Percentiles rank a stretch among this genome's conserved stretches.
Evolutionary conservation across 30 jellyfish, hydroid and myxozoan species (phyloP).

Genomic region (Nemopilema nomurai): DNA sequence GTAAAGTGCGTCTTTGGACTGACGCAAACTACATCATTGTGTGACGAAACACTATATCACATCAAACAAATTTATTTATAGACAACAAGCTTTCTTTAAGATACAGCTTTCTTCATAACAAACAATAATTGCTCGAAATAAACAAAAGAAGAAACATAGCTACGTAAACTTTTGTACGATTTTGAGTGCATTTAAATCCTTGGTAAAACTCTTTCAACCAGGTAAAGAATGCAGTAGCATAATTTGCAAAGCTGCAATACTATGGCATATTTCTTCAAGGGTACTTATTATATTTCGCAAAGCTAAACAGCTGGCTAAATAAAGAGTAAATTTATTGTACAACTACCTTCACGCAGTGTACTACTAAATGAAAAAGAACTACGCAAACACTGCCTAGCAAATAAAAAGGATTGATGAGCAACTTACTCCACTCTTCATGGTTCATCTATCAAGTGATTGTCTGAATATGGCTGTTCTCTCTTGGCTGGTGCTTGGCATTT

Average conservation of each 20-base stretch:
- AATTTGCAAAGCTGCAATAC: not conserved
- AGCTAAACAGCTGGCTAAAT: not conserved
- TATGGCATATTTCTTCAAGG: not conserved
- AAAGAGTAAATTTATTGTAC: not conserved
- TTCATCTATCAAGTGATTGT: not conserved
- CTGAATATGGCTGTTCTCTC: constrained; percentile 1
- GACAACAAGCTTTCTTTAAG: no score
- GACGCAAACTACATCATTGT: no score
- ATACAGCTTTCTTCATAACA: no score
- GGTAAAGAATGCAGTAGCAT: not conserved
- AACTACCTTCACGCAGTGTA: not conserved
- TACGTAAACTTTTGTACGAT: no score
- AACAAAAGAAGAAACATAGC: no score
- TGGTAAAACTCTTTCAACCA: not conserved
- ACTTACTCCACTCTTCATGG: not conserved
- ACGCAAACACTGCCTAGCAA: no score
- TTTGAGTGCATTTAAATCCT: not conserved
- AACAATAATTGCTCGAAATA: no score
- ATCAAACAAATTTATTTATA: no score
- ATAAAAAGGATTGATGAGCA: not conserved
- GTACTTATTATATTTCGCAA: no score
- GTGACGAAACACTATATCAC: no score
- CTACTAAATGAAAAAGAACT: no score
- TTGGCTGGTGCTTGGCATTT: constrained; percentile 14
- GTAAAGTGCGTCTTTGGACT: no score